Evolutionary conservation across 2,113 vertebrate species (phyloP), one percentile per base, ranked within the genome.

Genomic region (Lota lota): DNA sequence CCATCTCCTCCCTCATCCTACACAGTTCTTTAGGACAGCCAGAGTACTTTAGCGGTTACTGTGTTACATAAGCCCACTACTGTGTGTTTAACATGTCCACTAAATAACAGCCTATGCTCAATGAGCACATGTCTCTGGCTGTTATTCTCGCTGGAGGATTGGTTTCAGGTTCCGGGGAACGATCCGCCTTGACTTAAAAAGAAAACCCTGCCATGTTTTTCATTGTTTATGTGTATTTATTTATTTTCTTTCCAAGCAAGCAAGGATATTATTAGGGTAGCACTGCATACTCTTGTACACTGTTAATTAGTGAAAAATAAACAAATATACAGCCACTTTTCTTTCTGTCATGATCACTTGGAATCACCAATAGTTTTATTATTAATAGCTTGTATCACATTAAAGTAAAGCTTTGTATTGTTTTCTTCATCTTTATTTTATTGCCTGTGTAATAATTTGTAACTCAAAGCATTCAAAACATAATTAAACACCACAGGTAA

Each of bases 211-310:
- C 63, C 64, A n/a, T 72, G 68, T 73, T 61, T 70, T 56, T 61
- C 63, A 66, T 16, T 85, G 40, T 77, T 56, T 85, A 71, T 87
- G 69, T 85, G 65, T 84, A 71, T 88, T 87, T 89, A 84, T 89
- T 88, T 89, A 87, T 88, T 88, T 75, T 72, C 68, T 88, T 88
- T 75, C 70, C 68, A 88, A 84, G 51, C 40, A 67, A 70, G 58
- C 53, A 64, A 72, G 78, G 67, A 85, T 82, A 74, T 79, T 70
- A 77, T 79, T 76, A 81, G 77, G 67, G 73, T 78, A 83, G 73
- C 78, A 77, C 74, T 50, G 19, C 66, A 83, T 84, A 73, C 61
- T 84, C 75, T 60, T 83, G 78, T 87, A 84, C 71, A 78, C 71
- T 83, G 72, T 86, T 82, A 77, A 83, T 76, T 82, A 78, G 78